Base-by-base conservation (phyloP, 2,113 vertebrate species). In the Coracopsis vasa region DNA sequence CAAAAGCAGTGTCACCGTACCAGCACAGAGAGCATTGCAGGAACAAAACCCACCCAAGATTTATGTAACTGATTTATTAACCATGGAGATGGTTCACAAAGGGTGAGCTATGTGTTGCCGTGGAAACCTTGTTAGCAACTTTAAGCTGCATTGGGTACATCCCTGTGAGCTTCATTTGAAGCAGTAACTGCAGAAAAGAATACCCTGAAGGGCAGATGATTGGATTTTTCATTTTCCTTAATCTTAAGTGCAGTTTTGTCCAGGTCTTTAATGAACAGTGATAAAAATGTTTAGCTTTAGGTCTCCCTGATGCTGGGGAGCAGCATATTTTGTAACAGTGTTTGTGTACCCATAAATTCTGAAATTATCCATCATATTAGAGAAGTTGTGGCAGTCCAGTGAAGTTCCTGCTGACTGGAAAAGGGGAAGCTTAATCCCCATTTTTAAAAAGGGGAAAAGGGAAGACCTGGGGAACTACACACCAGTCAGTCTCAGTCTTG, bases 51-150 rank as follows among this genome's bases (percentile, higher is more conserved):
- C 53, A 92, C 82, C 79, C 62, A 88, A 56, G 64, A 88, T 94
- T 95, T 93, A 92, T 73, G 24, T 96, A 95, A 93, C 48, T 3
- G 7, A 58, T 92, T 90, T 94, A 70, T 94, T 96, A 95, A 83
- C 75, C 21, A 16, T 56, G 54, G 75, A 83, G 71, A 80, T 73
- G 37, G 58, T 88, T 93, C 0, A 6, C 53, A 70, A 80, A 86
- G 60, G 11, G 75, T 93, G 80, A 92, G 71, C 82, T 90, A 28
- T 6, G 5, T 93, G 95, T 96, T 96, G 86, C 94, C 64, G 35
- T 96, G 94, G 96, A 93, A 83, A 96, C 72, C 67, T 90, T 78
- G 58, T 94, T 92, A 93, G 62, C 71, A 94, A 82, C 74, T 96
- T 96, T 80, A 80, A 90, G 48, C 75, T 86, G 64, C 45, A 77